phyloP scores from a whole-genome alignment of 1,140 invertebrate genomes.

The Drosophila triauraria region DNA sequence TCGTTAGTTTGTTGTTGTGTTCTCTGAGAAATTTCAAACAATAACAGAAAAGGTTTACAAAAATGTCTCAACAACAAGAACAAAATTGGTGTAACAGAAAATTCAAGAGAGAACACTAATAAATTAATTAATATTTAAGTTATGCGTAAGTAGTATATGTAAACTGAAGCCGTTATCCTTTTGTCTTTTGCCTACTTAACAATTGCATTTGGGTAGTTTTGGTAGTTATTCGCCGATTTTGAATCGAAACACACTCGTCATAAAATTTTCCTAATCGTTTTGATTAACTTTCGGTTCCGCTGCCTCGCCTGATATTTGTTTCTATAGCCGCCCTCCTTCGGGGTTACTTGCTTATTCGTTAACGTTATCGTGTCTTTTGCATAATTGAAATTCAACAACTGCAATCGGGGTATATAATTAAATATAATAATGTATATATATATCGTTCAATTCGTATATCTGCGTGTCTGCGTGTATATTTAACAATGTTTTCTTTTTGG shows the following conservation, averaged over 20 bases:
- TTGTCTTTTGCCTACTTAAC: conserved; percentile 56
- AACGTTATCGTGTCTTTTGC: conserved; percentile 47
- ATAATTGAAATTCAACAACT: conserved; percentile 76
- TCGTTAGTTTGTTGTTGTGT: conserved; percentile 28
- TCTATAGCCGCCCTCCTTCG: conserved; percentile 49
- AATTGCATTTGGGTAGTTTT: conserved; percentile 50
- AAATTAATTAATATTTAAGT: conserved; percentile 30
- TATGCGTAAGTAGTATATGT: conserved; percentile 20
- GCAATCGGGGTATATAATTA: conserved; percentile 53
- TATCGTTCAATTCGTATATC: conserved; percentile 42
- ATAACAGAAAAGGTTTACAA: conserved; percentile 55
- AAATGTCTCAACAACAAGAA: conserved; percentile 43
- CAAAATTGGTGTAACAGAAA: conserved; percentile 22
- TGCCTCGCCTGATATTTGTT: conserved; percentile 56
- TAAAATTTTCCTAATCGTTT: conserved; percentile 71
- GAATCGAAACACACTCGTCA: conserved; percentile 42
- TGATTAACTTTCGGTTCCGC: conserved; percentile 66
- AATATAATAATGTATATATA: conserved; percentile 45
- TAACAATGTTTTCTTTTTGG: conserved; percentile 40
- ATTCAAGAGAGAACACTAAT: conserved; percentile 26
- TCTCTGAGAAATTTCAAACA: conserved; percentile 35
- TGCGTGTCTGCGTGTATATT: conserved; percentile 46
- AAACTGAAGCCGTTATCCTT: conserved; percentile 58
- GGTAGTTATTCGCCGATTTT: conserved; percentile 12
- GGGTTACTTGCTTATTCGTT: conserved; percentile 44